Evolutionary conservation across 2,113 vertebrate genomes (phyloP), one percentile per base, ranked within the genome.

Genomic region (Saccopteryx bilineata): DNA sequence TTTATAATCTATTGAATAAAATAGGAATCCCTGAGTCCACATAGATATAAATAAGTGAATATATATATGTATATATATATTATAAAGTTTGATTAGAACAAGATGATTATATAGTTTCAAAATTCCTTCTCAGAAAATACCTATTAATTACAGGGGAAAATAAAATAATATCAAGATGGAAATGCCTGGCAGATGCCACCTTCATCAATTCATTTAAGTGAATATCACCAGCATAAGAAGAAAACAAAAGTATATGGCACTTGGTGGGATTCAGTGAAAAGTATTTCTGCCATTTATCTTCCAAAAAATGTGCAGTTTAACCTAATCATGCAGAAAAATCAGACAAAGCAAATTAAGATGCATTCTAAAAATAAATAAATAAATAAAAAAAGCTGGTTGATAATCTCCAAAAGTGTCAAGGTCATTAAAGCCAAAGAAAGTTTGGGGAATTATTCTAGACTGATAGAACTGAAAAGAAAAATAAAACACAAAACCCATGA

Each of bases 341-440:
- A 91, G 56, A 52, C 46, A 84, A 74, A 79, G 7, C 52, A 92
- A 87, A 87, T 66, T 48, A 96, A 91, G 50, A n/a, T n/a, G 19
- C 11, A 50, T 54, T 60, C 17, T 65, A 61, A 28, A 31, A 60
- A 88, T 31, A 75, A 90, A 23, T 0, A 26, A 33, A 58, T 26
- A 54, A 33, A 33, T 17, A 31, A 60, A 92, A 58, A 33, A 72
- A 81, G 13, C 0, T 21, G 28, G 8, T 4, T 15, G 63, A 56
- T 33, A 48, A 56, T 83, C 31, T 58, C 82, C 11, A 90, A 50
- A 87, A 86, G 13, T 84, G 15, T 54, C 39, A 79, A 78, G 33
- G 68, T 39, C 39, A 39, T 39, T 2, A 39, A 39, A 39, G 39
- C 39, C 39, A 74, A 46, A 80, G 74, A 66, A 83, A 87, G 60